Conservation (phyloP, 2,113 vertebrate species). For the Lamprologus lemairii region DNA sequence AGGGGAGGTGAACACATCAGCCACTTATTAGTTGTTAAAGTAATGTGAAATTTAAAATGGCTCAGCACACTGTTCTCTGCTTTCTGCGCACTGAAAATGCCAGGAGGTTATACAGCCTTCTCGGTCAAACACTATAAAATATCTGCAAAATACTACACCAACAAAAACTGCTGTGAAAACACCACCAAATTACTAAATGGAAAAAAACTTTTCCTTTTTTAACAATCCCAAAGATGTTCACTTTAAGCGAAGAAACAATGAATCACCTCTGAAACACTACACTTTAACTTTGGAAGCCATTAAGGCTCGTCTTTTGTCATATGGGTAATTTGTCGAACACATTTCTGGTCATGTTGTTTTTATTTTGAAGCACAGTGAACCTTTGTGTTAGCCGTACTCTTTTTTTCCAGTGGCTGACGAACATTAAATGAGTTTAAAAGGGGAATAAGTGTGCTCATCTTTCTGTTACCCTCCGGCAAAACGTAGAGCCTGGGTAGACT, state of each 20-base stretch:
- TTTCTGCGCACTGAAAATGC: not conserved
- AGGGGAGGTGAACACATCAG: not conserved
- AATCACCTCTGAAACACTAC: not conserved
- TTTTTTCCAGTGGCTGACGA: not conserved
- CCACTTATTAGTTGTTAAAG: not conserved
- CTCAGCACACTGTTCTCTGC: not conserved
- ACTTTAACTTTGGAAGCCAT: not conserved
- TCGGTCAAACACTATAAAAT: not conserved
- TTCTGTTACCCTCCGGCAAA: not conserved
- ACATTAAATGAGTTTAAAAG: not conserved
- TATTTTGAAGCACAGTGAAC: not conserved
- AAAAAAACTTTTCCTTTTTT: not conserved
- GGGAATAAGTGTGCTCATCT: not conserved
- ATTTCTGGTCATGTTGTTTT: not conserved
- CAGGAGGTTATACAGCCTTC: not conserved
- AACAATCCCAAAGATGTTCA: not conserved
- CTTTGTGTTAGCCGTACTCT: not conserved
- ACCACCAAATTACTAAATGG: not conserved
- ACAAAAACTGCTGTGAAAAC: not conserved
- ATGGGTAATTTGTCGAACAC: not conserved
- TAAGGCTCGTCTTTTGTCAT: not conserved
- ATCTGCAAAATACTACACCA: not conserved
- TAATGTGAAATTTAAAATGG: not conserved
- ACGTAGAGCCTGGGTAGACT: not conserved
- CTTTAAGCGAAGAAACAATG: not conserved